Conservation (phyloP, 1,140 invertebrate genomes). For the Cydia splendana region DNA sequence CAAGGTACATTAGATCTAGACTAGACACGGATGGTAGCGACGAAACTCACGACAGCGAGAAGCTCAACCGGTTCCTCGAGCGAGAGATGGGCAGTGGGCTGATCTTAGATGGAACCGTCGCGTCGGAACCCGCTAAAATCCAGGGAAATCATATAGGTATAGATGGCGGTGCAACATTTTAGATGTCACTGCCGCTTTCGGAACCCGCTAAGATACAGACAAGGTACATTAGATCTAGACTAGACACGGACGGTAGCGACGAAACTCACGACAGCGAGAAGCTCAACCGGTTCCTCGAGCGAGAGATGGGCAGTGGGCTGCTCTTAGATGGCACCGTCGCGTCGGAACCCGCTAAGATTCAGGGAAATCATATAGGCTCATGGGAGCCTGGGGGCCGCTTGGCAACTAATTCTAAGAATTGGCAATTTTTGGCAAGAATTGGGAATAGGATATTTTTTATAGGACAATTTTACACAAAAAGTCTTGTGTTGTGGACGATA, state of each 20-base stretch:
- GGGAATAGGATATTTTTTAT: no score
- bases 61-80: conserved; percentile 89
- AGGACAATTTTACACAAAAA: no score
- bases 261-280: conserved; percentile 93
- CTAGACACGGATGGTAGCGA: conserved; percentile 94
- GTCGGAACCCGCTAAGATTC: conserved; percentile 88
- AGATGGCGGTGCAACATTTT: no score
- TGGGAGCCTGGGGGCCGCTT: no score
- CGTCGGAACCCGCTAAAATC: conserved; percentile 89
- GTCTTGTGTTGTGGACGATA: no score
- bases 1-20: no score
- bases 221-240: no score
- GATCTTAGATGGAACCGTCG: conserved; percentile 91
- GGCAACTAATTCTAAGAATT: no score
- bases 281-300: conserved; percentile 88
- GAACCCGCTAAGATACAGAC: no score
- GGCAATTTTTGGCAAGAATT: no score
- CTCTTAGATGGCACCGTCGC: conserved; percentile 92
- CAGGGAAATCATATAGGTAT: conserved; percentile 79
- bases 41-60: conserved; percentile 91
- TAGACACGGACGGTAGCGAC: conserved; percentile 93
- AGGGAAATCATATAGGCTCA: conserved; percentile 80
- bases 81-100: conserved; percentile 85
- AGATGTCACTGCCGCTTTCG: no score
- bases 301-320: conserved; percentile 84